Percentiles rank a stretch among this genome's conserved stretches.
Evolutionary conservation across 2,888 invertebrate genomes (phyloP).

Genomic region (Aphodius granarius): DNA sequence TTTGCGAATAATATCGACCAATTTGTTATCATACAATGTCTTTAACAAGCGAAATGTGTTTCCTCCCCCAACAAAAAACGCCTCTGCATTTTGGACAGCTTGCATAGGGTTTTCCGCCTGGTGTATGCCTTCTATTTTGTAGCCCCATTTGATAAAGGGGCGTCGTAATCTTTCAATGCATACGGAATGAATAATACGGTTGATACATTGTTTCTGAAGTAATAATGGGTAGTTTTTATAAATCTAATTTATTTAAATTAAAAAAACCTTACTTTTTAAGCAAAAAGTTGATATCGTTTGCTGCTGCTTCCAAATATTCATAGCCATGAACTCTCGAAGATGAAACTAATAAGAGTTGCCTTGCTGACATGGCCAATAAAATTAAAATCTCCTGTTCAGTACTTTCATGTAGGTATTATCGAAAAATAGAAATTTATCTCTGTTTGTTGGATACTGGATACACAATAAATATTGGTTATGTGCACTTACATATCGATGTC

Average conservation of each 20-base stretch:
- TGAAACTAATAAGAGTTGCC: slow-evolving; percentile 67
- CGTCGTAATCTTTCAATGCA: slow-evolving; percentile 67
- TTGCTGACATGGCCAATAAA: slow-evolving; percentile 23
- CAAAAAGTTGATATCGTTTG: slow-evolving; percentile 63
- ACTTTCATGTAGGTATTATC: not conserved
- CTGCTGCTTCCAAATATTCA: slow-evolving; percentile 68
- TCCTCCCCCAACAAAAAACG: slow-evolving; percentile 79
- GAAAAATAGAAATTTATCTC: slow-evolving; percentile 6
- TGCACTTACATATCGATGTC: not conserved
- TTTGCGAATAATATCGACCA: slow-evolving; percentile 65
- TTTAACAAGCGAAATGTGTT: slow-evolving; percentile 78
- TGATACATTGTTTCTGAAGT: slow-evolving; percentile 64
- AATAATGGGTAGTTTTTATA: slow-evolving; percentile 21
- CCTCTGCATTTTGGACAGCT: slow-evolving; percentile 65
- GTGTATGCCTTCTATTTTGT: slow-evolving; percentile 68
- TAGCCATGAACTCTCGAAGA: slow-evolving; percentile 71
- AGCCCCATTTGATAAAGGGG: slow-evolving; percentile 68
- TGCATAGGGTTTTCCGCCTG: slow-evolving; percentile 58
- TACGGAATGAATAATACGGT: slow-evolving; percentile 76
- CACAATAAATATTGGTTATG: not conserved
- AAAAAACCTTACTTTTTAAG: slow-evolving; percentile 59
- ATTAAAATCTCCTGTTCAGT: not conserved
- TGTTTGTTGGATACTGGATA: not conserved
- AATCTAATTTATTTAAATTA: slow-evolving; percentile 21
- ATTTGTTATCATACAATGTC: slow-evolving; percentile 67